phyloP scores from a whole-genome alignment of 2,113 vertebrate genomes.

The Thryonomys swinderianus region DNA sequence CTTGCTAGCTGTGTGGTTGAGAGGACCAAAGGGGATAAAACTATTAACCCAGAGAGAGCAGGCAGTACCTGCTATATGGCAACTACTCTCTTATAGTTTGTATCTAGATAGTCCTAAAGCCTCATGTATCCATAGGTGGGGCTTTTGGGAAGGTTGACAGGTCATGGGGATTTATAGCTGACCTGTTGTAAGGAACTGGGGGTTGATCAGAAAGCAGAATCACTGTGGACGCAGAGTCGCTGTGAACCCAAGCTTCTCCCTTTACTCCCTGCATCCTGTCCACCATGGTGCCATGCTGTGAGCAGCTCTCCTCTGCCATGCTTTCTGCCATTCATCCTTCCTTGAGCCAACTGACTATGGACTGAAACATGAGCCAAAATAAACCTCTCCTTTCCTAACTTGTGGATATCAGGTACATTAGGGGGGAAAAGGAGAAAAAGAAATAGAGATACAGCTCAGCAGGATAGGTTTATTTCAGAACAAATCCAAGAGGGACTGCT shows the following conservation, averaged over 20 bases:
- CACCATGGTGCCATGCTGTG: not conserved
- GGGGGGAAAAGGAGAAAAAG: not conserved
- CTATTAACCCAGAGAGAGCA: not conserved
- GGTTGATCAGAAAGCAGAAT: not conserved
- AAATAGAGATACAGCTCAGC: not conserved
- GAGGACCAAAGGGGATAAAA: not conserved
- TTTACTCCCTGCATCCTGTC: not conserved
- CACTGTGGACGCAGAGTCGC: not conserved
- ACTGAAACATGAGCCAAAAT: not conserved
- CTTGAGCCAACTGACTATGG: not conserved
- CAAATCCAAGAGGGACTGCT: not conserved
- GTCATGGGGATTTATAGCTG: not conserved
- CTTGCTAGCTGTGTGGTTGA: not conserved
- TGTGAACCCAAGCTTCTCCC: not conserved
- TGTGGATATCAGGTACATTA: not conserved
- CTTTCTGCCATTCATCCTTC: not conserved
- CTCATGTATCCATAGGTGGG: not conserved
- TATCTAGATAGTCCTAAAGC: not conserved
- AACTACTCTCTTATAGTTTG: not conserved
- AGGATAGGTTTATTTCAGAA: not conserved
- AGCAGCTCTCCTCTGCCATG: not conserved
- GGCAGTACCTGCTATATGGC: not conserved
- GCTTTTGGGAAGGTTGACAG: not conserved
- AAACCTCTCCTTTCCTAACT: not conserved
- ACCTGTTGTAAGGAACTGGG: not conserved